Evolutionary conservation across 53 echinoderm and acorn worm genomes (phyloP), one percentile per base, ranked within the genome.

Genomic region (Crossaster papposus): DNA sequence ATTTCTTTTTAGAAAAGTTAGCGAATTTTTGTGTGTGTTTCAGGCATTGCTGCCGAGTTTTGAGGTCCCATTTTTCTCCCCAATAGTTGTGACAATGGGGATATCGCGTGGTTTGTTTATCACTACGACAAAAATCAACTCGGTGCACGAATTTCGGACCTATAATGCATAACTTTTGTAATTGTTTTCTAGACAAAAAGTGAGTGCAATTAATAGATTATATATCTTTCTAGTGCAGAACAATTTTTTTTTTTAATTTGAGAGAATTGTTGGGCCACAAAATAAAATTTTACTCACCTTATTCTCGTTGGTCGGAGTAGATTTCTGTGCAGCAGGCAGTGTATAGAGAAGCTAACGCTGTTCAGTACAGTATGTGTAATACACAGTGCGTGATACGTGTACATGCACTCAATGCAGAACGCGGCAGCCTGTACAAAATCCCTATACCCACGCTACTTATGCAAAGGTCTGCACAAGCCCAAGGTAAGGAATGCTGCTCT

Each of bases 401-500:
- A 70, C 51, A 63, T 77, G 74, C 87, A 87, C 22, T 55, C 77
- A 87, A 87, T 86, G 87, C 87, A 87, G 72, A 54, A 77, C 87
- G 87, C 44, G 17, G 76, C 86, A 35, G 87, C 87, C 87, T 87
- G 87, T 87, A 87, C 87, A 87, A 76, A 32, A 77, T 77, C 77
- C 87, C 87, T 77, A 87, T 87, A 78, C 95, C 95, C 95, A 95
- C 95, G 95, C 95, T 95, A 95, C 93, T 95, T 95, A 95, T 95
- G 95, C 92, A 96, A 93, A 91, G 89, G 81, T 33, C 81, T 79
- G 77, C 88, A 91, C 65, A 78, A 82, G 90, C 93, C 70, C 75
- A 88, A 94, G 90, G 90, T 90, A 92, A 65, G 70, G 52, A 73
- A 89, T 94, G 79, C 89, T 91, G 88, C 36, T 8, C 75, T 81